phyloP scores from a whole-genome alignment of 2,113 vertebrate species.

The Hemicordylus capensis region DNA sequence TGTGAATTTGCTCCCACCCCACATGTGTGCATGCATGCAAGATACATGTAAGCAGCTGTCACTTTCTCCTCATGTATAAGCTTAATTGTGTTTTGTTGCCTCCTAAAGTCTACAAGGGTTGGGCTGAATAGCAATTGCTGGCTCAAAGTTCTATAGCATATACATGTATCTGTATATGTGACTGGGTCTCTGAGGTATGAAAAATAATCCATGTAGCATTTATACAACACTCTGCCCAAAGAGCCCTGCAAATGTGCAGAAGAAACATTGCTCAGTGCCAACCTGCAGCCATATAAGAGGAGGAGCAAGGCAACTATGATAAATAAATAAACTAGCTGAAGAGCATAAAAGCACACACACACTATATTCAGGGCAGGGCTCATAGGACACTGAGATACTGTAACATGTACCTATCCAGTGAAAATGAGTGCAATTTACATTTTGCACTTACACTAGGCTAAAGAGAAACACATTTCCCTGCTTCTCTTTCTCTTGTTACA shows the following conservation, averaged over 20 bases:
- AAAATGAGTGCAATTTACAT: neutral
- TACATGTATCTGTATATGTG: rapidly evolving
- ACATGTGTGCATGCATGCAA: neutral
- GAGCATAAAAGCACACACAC: neutral
- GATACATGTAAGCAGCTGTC: constrained; percentile 59
- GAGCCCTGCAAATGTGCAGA: constrained; percentile 11
- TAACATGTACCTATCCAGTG: neutral
- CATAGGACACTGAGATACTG: neutral
- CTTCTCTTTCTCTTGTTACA: neutral
- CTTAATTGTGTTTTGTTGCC: neutral
- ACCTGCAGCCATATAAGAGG: neutral
- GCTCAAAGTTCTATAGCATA: neutral
- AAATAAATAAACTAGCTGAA: no score
- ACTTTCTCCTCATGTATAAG: constrained; percentile 31
- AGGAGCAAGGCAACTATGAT: neutral
- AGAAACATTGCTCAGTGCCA: neutral
- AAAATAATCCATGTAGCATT: constrained; percentile 60
- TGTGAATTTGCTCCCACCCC: neutral
- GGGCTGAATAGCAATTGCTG: neutral
- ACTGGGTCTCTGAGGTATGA: neutral
- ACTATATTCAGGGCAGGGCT: neutral
- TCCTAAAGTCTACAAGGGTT: rapidly evolving
- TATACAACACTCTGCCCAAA: constrained; percentile 46
- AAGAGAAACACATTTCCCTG: neutral
- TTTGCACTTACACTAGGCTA: neutral